These are phyloP conservation scores for Gorilla gorilla DNA, from an alignment of 2,113 vertebrate genomes.

Conservation along the genomic window DNA sequence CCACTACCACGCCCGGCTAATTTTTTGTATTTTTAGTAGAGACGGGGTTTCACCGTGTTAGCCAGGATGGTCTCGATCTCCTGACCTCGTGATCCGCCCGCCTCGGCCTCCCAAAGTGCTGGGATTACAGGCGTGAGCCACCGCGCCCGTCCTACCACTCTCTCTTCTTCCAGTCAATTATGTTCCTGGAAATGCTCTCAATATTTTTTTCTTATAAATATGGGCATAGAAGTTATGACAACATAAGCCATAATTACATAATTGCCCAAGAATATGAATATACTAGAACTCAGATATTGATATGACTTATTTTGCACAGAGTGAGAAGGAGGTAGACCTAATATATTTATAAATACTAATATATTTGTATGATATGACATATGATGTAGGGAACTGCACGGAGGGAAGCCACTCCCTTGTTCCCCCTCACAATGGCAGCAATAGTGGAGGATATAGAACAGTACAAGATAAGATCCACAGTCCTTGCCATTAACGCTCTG, in stretches of 20 bases:
- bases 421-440: background rate
- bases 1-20: too few relatives aligned
- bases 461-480: background rate
- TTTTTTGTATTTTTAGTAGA: too few relatives aligned
- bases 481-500: background rate
- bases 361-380: background rate
- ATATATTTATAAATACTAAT: background rate
- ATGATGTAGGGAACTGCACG: background rate
- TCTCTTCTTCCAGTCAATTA: background rate
- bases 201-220: background rate
- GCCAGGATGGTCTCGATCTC: too few relatives aligned
- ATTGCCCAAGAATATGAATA: background rate
- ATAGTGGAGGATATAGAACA: background rate
- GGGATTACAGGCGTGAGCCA: too few relatives aligned
- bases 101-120: too few relatives aligned
- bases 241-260: background rate
- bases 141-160: too few relatives aligned
- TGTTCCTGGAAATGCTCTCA: background rate
- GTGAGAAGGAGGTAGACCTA: background rate
- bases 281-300: background rate
- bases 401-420: background rate
- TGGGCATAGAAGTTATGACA: background rate
- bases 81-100: too few relatives aligned
- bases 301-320: background rate
- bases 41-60: too few relatives aligned